Base-by-base conservation (phyloP, 2,797 vertebrate species). In the Acipenser transmontanus region DNA sequence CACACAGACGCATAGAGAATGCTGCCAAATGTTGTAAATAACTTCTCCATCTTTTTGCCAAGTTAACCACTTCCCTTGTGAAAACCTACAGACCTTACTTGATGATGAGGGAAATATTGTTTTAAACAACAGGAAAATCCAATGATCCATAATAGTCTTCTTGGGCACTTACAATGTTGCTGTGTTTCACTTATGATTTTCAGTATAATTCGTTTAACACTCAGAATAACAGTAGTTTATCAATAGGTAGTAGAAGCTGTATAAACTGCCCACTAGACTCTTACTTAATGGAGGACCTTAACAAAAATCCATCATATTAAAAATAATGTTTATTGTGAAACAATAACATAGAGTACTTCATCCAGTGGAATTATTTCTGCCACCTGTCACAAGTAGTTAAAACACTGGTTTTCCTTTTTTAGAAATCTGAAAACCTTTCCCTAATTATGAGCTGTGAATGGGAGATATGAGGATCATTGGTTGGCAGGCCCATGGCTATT, bases 221-320 rank as follows among this genome's bases (percentile, higher is more conserved):
- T 57, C 54, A 57, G 12, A 57, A 57, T 57, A 57, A 57, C 54
- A 57, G 12, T 13, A 57, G 9, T 13, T 57, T 57, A 57, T 57
- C 54, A 57, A 13, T 57, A 57, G 12, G 54, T 11, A 57, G 12
- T 4, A 34, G 4, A 34, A 34, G 34, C 34, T 34, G 34, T 34
- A 4, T 34, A 34, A 34, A 34, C 34, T 34, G 34, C 34, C 34
- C 2, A 3, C 34, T 34, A 34, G 34, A 34, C 34, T 3, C 34
- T 34, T 34, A 34, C 34, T 34, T 34, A 4, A 34, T 4, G 34
- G 34, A 34, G 34, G 34, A 4, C 34, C 4, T 34, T 34, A 34
- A 34, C 34, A 34, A 34, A 34, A 34, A 34, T 34, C 34, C 34
- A 34, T 34, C 34, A 34, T 4, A 34, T 34, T 34, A 3, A 34